phyloP scores from a whole-genome alignment of 2,113 vertebrate species.

The Murina feae region DNA sequence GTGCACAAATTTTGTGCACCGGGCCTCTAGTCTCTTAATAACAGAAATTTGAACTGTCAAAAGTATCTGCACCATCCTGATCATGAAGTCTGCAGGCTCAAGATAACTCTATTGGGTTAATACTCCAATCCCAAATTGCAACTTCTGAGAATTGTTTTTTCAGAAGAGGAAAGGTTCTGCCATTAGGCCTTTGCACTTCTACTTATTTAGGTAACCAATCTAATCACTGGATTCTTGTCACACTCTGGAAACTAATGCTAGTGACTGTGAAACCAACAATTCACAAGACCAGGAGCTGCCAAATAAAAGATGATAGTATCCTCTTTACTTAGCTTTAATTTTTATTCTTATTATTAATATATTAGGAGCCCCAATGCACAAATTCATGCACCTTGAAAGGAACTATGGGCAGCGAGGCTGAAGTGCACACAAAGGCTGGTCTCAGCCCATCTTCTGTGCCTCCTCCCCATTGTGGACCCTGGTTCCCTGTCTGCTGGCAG shows the following conservation, averaged over 20 bases:
- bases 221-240: background rate
- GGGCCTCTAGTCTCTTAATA: too few relatives aligned
- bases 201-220: background rate
- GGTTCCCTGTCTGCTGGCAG: too few relatives aligned
- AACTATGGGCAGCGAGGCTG: too few relatives aligned
- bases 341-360: background rate
- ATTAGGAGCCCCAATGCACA: too few relatives aligned
- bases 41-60: background rate
- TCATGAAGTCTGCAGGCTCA: background rate
- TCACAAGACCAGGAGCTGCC: background rate
- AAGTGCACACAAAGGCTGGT: too few relatives aligned
- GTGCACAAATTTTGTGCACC: too few relatives aligned
- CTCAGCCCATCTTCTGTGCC: too few relatives aligned
- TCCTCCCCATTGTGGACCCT: too few relatives aligned
- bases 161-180: background rate
- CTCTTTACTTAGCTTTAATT: background rate
- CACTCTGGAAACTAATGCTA: background rate
- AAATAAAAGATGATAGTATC: background rate
- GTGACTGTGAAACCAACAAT: background rate
- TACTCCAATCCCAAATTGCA: background rate
- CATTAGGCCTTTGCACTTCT: background rate
- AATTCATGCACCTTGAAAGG: too few relatives aligned
- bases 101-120: background rate
- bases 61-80: background rate
- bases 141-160: background rate